Percentiles rank a stretch among this genome's conserved stretches.
Conservation (phyloP, 2,113 vertebrate genomes). For the Dicaeum eximium region DNA sequence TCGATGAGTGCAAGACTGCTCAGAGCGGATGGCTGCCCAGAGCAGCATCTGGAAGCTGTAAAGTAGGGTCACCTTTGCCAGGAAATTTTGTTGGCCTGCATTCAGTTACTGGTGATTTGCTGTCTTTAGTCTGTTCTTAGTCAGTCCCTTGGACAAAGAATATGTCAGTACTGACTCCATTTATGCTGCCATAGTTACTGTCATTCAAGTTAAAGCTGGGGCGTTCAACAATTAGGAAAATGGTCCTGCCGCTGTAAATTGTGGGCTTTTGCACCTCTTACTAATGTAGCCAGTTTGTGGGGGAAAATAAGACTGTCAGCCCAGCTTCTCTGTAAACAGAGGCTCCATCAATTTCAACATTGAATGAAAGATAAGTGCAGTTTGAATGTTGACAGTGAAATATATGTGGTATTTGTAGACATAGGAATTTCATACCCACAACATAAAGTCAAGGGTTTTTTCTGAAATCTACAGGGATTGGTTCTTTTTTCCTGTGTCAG, state of each 20-base stretch:
- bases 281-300: background rate
- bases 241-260: fast-evolving
- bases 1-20: background rate
- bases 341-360: background rate
- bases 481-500: background rate
- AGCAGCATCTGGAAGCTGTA: background rate
- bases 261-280: background rate
- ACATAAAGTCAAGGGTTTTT: background rate
- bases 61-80: background rate
- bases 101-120: background rate
- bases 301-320: background rate
- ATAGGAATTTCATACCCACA: background rate
- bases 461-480: background rate
- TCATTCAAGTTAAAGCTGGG: background rate
- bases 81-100: background rate
- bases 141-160: background rate
- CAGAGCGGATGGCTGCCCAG: background rate
- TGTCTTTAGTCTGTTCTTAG: background rate
- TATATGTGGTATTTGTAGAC: background rate
- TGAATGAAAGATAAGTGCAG: background rate
- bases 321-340: background rate
- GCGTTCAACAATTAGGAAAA: background rate
- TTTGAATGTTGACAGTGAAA: background rate
- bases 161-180: background rate
- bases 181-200: background rate